A percentile compares a stretch with the other conserved stretches of the same genome.
Conservation (phyloP, 2,797 vertebrate species). For the Smutsia temminckii region DNA sequence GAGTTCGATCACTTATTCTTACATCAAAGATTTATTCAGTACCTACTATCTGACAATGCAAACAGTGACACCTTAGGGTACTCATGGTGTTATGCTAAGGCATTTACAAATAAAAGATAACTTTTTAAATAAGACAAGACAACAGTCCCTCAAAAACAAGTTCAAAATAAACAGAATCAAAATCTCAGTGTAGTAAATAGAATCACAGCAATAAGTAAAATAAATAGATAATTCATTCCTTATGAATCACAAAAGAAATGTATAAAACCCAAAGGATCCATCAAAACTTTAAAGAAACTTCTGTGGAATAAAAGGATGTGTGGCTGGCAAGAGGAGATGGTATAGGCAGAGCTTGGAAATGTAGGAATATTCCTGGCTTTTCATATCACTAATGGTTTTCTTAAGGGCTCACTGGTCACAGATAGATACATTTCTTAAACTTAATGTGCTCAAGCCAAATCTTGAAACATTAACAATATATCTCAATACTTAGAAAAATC, state of each 20-base stretch:
- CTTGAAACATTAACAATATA: constrained; percentile 41
- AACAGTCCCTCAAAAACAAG: background rate
- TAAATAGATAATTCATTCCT: background rate
- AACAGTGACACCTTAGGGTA: background rate
- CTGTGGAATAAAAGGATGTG: background rate
- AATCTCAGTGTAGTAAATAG: constrained; percentile 6
- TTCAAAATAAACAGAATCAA: background rate
- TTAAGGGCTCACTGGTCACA: constrained; percentile 27
- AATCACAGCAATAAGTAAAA: background rate
- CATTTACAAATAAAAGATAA: background rate
- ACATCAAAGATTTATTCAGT: constrained; percentile 57
- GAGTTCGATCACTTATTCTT: constrained; percentile 21
- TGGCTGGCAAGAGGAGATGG: too few relatives aligned
- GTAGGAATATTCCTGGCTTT: background rate
- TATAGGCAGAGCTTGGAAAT: background rate
- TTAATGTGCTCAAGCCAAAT: constrained; percentile 34
- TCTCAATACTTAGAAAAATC: constrained; percentile 57
- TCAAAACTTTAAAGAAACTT: background rate
- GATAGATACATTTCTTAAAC: constrained; percentile 23
- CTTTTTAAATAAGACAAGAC: constrained; percentile 39
- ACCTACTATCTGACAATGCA: background rate
- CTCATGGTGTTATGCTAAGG: background rate
- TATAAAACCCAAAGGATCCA: background rate
- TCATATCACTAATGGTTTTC: constrained; percentile 1
- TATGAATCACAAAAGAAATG: constrained; percentile 1